Evolutionary conservation across 2,797 vertebrate species (phyloP), one percentile per base, ranked within the genome.

Genomic region (Notolabrus celidotus): DNA sequence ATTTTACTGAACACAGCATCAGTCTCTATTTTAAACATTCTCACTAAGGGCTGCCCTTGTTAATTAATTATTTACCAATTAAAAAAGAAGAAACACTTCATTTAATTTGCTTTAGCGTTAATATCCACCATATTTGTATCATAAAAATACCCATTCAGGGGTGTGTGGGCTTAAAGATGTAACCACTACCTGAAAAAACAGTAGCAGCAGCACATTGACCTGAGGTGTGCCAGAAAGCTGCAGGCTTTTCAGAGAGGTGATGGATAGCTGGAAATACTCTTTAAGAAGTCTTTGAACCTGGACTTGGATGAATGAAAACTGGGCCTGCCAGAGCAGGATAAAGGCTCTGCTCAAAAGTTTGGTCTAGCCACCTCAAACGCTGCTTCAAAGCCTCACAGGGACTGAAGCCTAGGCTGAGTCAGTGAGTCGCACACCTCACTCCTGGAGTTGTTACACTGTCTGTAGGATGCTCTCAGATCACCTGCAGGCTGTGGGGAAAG

Each of bases 241-340:
- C 11, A 20, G 17, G 16, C 15, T 62, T 51, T 53, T 51, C 33
- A 27, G 16, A 27, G 38, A 19, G 10, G 10, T 55, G 49, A 64
- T 19, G 15, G 25, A 51, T 25, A 17, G n/a, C 29, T 31, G 27
- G n/a, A 14, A 56, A 60, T 65, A 20, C 7, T 42, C 16, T 29
- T 20, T 9, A 3, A 54, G 25, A 16, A 25, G n/a, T 25, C 8
- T 15, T 56, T 7, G 20, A 59, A 34, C 50, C 22, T 43, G 20
- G 14, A 46, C 43, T 33, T 19, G 23, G 34, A 51, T 34, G 10
- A 43, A 22, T 49, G 19, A 11, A 0, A 0, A 17, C 42, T 49
- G 23, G 39, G 59, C 42, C 67, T 54, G 53, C 8, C 57, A 20
- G 36, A 43, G 7, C 31, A 34, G 17, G 59, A 60, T 64, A 34